Conservation (phyloP, 23 tunicate genomes). For the Aplidium turbinatum region DNA sequence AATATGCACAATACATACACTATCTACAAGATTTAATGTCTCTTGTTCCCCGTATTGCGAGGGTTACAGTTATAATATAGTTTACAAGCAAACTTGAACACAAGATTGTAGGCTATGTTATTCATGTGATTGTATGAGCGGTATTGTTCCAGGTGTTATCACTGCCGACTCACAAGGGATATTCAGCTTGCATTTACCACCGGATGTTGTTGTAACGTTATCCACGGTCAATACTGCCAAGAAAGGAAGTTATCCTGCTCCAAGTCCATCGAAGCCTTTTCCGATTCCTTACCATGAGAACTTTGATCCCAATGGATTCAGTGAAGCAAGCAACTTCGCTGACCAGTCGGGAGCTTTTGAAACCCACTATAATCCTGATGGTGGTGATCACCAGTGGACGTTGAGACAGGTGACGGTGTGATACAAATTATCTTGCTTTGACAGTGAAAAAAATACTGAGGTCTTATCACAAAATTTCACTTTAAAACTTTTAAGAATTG, state of each 20-base stretch:
- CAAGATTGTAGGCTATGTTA: too few relatives aligned
- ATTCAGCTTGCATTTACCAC: constrained; percentile 30
- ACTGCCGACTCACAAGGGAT: constrained; percentile 28
- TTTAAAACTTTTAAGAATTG: too few relatives aligned
- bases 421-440: too few relatives aligned
- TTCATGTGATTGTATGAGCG: too few relatives aligned
- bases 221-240: constrained; percentile 51
- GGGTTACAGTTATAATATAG: too few relatives aligned
- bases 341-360: constrained; percentile 91
- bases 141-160: constrained; percentile 51
- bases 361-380: constrained; percentile 33
- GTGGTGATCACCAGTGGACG: constrained; percentile 60
- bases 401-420: constrained; percentile 98
- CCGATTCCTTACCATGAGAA: constrained; percentile 76
- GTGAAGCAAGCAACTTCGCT: constrained; percentile 87
- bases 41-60: too few relatives aligned
- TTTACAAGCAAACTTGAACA: too few relatives aligned
- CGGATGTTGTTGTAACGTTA: constrained; percentile 41
- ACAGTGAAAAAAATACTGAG: too few relatives aligned
- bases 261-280: constrained; percentile 60
- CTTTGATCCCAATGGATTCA: constrained; percentile 52
- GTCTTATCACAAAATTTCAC: too few relatives aligned
- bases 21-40: too few relatives aligned
- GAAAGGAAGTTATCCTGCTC: constrained; percentile 70
- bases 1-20: too few relatives aligned